These are phyloP conservation scores for Morelia viridis DNA, from an alignment of 2,797 vertebrate species.

Conservation along the genomic window DNA sequence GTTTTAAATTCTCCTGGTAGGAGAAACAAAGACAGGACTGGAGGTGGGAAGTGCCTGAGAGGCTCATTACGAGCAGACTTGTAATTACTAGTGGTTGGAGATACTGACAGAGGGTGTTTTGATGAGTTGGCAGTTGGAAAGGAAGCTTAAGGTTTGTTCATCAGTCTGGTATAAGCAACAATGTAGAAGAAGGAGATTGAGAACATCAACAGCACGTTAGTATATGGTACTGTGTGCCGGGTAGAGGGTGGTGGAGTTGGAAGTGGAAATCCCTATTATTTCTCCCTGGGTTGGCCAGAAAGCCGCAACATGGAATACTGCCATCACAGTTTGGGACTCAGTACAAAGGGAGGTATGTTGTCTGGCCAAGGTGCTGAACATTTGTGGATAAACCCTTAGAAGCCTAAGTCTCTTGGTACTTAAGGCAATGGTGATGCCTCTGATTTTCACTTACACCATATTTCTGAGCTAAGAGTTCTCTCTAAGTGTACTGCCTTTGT, in stretches of 20 bases:
- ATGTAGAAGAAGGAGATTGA: neutral
- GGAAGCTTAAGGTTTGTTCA: neutral
- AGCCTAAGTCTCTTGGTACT: neutral
- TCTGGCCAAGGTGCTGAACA: neutral
- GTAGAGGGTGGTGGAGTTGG: neutral
- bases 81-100: neutral
- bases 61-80: neutral
- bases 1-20: neutral
- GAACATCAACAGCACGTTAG: neutral
- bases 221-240: neutral
- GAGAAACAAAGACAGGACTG: neutral
- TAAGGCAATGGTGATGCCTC: neutral
- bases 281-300: neutral
- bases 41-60: neutral
- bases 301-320: neutral
- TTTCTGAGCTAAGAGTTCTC: neutral
- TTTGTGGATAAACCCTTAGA: neutral
- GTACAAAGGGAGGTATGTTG: neutral
- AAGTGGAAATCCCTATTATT: neutral
- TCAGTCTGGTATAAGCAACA: neutral
- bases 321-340: neutral
- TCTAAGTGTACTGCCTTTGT: neutral
- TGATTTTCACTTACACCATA: neutral
- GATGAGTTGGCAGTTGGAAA: neutral
- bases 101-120: neutral